A percentile compares a stretch with the other conserved stretches of the same genome.
Conservation (phyloP, 1,140 invertebrate genomes). For the Musca vetustissima region DNA sequence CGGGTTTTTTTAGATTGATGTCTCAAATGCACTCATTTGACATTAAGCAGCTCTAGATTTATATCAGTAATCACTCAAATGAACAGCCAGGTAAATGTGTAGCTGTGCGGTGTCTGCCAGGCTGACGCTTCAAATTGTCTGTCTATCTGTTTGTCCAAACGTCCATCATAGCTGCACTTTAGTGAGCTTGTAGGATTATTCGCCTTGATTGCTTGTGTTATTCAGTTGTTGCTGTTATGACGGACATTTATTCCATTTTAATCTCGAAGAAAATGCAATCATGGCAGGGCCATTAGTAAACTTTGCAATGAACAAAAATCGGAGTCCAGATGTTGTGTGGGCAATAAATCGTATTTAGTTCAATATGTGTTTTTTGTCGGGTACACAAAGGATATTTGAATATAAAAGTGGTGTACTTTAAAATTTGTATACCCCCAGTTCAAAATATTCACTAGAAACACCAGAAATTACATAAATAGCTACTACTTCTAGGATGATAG, state of each 20-base stretch:
- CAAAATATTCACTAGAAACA: too few relatives aligned
- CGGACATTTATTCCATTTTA: constrained; percentile 8
- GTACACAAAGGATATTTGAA: too few relatives aligned
- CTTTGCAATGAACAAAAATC: too few relatives aligned
- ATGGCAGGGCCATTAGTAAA: too few relatives aligned
- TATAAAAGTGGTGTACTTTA: too few relatives aligned
- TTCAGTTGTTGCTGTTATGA: constrained; percentile 1
- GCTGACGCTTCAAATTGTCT: neutral
- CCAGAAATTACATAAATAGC: too few relatives aligned
- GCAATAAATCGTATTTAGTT: too few relatives aligned
- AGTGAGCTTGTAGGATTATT: constrained; percentile 6
- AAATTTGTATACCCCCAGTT: too few relatives aligned
- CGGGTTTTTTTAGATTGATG: constrained; percentile 15
- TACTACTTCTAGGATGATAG: too few relatives aligned
- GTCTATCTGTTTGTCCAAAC: neutral
- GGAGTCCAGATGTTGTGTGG: too few relatives aligned
- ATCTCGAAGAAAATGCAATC: too few relatives aligned
- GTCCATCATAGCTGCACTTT: neutral
- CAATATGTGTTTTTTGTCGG: too few relatives aligned
- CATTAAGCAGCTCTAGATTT: constrained; percentile 24
- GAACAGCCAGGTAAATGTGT: constrained; percentile 4
- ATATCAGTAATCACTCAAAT: constrained; percentile 20
- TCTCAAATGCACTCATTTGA: constrained; percentile 19
- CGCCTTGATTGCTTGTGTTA: constrained; percentile 13
- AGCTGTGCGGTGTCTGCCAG: neutral